phyloP scores from a whole-genome alignment of 2,888 invertebrate genomes.

The Drepanosiphum platanoidis region DNA sequence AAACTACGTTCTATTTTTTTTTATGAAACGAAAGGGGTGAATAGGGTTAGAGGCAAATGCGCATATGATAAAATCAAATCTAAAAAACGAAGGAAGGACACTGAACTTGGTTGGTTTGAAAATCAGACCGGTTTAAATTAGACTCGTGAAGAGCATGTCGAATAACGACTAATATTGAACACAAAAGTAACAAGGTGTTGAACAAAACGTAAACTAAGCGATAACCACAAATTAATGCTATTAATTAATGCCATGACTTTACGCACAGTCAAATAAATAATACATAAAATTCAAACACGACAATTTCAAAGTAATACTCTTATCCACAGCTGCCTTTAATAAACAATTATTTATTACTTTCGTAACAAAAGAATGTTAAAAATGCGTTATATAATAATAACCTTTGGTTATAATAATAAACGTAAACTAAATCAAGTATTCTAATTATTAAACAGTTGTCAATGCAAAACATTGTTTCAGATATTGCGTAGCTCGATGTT shows the following conservation, averaged over 20 bases:
- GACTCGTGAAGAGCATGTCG: background rate
- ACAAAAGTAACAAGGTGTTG: slow-evolving; percentile 3
- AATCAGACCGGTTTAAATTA: slow-evolving; percentile 25
- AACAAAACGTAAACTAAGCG: background rate
- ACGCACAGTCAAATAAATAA: background rate
- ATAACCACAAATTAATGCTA: background rate
- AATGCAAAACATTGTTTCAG: background rate
- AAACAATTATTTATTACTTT: background rate
- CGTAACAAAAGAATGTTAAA: background rate
- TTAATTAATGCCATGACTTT: background rate
- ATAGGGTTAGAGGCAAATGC: background rate
- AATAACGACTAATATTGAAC: background rate
- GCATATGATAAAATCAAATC: background rate
- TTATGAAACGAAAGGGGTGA: slow-evolving; percentile 42
- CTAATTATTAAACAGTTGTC: background rate
- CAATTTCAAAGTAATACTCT: background rate
- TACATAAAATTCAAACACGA: background rate
- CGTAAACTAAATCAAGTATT: background rate
- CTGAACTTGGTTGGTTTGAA: slow-evolving; percentile 15
- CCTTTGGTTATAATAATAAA: background rate
- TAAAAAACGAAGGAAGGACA: background rate
- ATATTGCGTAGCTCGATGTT: background rate
- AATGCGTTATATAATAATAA: background rate
- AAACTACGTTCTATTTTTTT: slow-evolving; percentile 47
- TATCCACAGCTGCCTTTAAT: background rate